Evolutionary conservation across 2,888 invertebrate species (phyloP), one percentile per base, ranked within the genome.

Genomic region (Platycheirus rosarum): DNA sequence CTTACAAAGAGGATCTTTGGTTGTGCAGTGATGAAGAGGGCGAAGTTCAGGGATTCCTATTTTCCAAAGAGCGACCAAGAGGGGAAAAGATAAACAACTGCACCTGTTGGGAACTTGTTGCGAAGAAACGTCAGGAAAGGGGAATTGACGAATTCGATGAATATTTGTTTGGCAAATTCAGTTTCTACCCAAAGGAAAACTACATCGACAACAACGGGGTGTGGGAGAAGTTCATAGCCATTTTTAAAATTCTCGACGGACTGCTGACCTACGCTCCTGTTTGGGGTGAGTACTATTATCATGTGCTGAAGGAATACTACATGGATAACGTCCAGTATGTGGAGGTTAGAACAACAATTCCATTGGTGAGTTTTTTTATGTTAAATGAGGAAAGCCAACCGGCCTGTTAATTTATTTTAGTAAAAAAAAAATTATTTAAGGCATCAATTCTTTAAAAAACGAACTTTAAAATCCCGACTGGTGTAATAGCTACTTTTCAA

Each of bases 301-400:
- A 93, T 76, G 93, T 92, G 0, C 88, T 95, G 0, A 88, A 91
- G 78, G 93, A 93, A 78, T 92, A 94, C 65, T 91, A 92, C 86
- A 92, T 92, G 5, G 95, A 95, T 86, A 94, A 94, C 69, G 91
- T 95, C 0, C 92, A 94, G 89, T 95, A 95, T 84, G 86, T 95
- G 14, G 95, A 95, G 89, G 89, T 95, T 1, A 91, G 95, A 55
- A 92, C 93, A 11, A 89, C 93, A 0, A 88, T 95, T 23, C 93
- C 94, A 0, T 86, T 75, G 79, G 90, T 91, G 77, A 85, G 75
- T 23, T 23, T 2, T 23, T 23, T 23, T 23, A 4, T 23, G 2
- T 23, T 23, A 4, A 23, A 23, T 4, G 23, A n/a, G n/a, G n/a
- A n/a, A n/a, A n/a, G n/a, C n/a, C n/a, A n/a, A n/a, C n/a, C n/a